Percentiles rank a stretch among this genome's conserved stretches.
Evolutionary conservation across 2,797 vertebrate genomes (phyloP).

Genomic region (Enteromius treurensis): DNA sequence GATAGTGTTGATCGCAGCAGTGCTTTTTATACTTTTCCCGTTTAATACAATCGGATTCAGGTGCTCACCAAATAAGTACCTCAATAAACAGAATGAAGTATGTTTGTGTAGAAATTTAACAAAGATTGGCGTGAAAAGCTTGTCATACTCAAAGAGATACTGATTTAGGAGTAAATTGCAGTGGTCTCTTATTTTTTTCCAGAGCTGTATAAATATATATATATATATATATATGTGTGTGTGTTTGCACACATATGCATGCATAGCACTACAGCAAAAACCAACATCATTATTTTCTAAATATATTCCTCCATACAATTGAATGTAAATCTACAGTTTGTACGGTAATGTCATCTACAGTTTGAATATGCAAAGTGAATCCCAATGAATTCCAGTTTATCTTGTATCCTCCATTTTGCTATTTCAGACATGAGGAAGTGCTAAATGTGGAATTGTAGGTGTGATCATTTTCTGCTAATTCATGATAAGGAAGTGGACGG

Average conservation of each 20-base stretch:
- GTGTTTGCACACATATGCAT: not conserved
- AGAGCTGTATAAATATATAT: not conserved
- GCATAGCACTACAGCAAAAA: not conserved
- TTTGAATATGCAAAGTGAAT: conserved; percentile 18
- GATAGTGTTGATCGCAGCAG: no score
- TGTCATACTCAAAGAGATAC: no score
- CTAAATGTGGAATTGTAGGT: conserved; percentile 26
- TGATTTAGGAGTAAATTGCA: no score
- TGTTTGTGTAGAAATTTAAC: no score
- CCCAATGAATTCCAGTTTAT: conserved; percentile 6
- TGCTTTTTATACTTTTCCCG: no score
- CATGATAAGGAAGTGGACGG: conserved; percentile 52
- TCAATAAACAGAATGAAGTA: no score
- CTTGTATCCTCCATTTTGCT: not conserved
- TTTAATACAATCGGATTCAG: no score
- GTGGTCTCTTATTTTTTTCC: no score
- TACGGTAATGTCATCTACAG: not conserved
- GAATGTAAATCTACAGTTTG: not conserved
- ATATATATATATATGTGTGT: no score
- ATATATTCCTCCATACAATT: not conserved
- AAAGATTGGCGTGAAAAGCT: no score
- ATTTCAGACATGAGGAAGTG: conserved; percentile 26
- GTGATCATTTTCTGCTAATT: conserved; percentile 48
- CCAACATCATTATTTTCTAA: not conserved
- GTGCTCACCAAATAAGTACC: no score